Percentiles rank a stretch among this genome's conserved stretches.
These are phyloP conservation scores for Agrilus cyanescens DNA, from an alignment of 2,888 invertebrate genomes.

Conservation along the genomic window DNA sequence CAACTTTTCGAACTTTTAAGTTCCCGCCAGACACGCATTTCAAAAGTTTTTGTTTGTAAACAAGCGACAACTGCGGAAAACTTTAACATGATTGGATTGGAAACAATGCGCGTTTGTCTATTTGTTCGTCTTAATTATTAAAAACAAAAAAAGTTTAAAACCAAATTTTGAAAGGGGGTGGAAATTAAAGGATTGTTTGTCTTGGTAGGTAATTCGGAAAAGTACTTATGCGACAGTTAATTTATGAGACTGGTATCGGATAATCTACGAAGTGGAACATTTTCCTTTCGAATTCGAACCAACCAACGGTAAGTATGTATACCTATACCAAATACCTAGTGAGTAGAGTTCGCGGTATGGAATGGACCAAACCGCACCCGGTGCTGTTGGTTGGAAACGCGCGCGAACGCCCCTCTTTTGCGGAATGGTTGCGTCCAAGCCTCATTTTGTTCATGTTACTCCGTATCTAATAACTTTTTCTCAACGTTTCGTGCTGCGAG, in stretches of 20 bases:
- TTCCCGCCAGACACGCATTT: slow-evolving; percentile 13
- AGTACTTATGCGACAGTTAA: not conserved
- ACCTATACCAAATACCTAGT: no score
- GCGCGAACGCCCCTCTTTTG: slow-evolving; percentile 32
- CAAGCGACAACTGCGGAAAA: not conserved
- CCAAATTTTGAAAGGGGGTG: no score
- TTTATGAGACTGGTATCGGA: not conserved
- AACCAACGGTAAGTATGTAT: no score
- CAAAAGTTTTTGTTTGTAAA: slow-evolving; percentile 3
- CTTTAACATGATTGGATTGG: not conserved
- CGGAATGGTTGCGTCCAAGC: slow-evolving; percentile 38
- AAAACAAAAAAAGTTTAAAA: no score
- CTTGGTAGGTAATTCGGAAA: no score
- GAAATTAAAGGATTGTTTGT: no score
- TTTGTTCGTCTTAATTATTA: no score
- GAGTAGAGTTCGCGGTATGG: no score
- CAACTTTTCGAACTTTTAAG: slow-evolving; percentile 12
- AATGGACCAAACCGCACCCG: slow-evolving; percentile 23
- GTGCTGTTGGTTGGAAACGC: slow-evolving; percentile 23
- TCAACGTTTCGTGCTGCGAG: slow-evolving; percentile 23
- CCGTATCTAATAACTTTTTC: slow-evolving; percentile 34
- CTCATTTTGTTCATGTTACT: slow-evolving; percentile 38
- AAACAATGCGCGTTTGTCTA: no score
- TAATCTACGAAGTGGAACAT: not conserved
- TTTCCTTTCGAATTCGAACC: not conserved